Evolutionary conservation across 2,113 vertebrate genomes (phyloP).

Genomic region (Archilochus colubris): DNA sequence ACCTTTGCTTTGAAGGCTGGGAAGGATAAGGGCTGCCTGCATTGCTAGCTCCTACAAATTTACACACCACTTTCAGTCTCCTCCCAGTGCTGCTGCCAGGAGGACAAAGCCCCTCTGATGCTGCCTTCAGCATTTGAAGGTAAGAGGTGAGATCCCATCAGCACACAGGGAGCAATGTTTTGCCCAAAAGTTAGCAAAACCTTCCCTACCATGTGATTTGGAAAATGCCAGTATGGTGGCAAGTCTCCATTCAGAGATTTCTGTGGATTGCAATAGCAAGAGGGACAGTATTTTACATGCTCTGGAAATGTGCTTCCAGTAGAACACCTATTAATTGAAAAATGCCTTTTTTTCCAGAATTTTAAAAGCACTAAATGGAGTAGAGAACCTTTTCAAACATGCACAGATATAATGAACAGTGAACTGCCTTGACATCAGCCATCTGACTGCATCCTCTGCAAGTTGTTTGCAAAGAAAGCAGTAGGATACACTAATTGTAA

Average conservation of each 20-base stretch:
- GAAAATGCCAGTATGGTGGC: not conserved
- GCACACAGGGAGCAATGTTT: not conserved
- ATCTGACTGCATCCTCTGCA: not conserved
- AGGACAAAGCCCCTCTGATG: not conserved
- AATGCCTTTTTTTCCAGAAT: not conserved
- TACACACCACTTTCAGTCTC: not conserved
- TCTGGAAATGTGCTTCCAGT: not conserved
- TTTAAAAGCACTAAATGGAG: not conserved
- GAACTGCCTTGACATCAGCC: not conserved
- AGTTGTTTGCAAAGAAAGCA: not conserved
- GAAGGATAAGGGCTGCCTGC: not conserved
- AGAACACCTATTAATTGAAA: not conserved
- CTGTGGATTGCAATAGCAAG: not conserved
- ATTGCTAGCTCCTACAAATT: not conserved
- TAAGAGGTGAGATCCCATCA: not conserved
- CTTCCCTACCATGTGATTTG: not conserved
- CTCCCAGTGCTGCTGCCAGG: not conserved
- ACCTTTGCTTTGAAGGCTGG: constrained; percentile 2
- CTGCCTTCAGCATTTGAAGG: not conserved
- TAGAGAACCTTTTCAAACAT: not conserved
- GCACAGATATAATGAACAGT: not conserved
- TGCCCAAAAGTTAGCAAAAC: not conserved
- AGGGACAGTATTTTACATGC: not conserved
- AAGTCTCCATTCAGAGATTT: not conserved
- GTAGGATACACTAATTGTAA: not conserved